phyloP scores from a whole-genome alignment of 2,797 vertebrate genomes.

The Rhabdomys pumilio region DNA sequence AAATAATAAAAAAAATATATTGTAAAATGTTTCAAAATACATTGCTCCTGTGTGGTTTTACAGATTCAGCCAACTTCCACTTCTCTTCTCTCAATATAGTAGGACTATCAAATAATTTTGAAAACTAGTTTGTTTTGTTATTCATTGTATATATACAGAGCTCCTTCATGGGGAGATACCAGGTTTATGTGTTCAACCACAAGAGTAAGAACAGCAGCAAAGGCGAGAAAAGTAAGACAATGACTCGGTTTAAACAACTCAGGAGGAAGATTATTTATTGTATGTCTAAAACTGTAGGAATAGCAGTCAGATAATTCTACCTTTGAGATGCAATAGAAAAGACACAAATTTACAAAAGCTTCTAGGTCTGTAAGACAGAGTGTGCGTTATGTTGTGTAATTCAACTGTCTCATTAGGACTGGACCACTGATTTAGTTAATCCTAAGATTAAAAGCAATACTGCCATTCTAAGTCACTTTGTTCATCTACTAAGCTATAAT shows the following conservation, averaged over 20 bases:
- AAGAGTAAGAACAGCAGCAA: neutral
- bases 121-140: conserved; percentile 27
- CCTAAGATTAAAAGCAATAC: conserved; percentile 63
- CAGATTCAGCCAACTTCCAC: neutral
- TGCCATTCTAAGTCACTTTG: conserved; percentile 48
- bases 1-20: conserved; percentile 2
- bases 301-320: conserved; percentile 6
- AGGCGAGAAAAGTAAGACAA: conserved; percentile 47
- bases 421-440: conserved; percentile 59
- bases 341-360: neutral
- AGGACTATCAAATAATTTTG: neutral
- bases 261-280: neutral
- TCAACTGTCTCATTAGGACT: conserved; percentile 49
- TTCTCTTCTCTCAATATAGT: neutral
- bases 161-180: neutral
- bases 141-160: neutral
- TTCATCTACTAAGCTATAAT: conserved; percentile 64
- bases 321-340: conserved; percentile 27
- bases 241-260: neutral
- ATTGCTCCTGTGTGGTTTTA: neutral
- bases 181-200: conserved; percentile 47
- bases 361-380: conserved; percentile 32
- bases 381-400: conserved; percentile 15
- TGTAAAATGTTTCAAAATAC: neutral
- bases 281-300: neutral